These are phyloP conservation scores for Noctua pronuba DNA, from an alignment of 2,888 invertebrate species.

Conservation along the genomic window DNA sequence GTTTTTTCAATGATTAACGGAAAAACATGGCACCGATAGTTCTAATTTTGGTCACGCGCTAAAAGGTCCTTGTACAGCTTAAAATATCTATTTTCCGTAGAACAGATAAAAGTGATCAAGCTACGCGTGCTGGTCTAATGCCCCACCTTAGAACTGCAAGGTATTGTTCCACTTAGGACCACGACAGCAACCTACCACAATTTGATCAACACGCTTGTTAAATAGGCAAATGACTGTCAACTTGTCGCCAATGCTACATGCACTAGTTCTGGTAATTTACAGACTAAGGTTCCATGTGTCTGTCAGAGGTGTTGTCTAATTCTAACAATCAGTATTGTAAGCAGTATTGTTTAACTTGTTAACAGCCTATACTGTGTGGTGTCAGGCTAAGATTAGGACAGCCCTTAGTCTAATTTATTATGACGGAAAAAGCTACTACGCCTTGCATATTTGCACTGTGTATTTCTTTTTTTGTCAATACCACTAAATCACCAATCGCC, in stretches of 20 bases:
- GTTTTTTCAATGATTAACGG: not conserved
- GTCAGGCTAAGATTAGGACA: not conserved
- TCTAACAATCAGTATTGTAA: slow-evolving; percentile 30
- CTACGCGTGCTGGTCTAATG: not conserved
- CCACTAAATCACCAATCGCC: not conserved
- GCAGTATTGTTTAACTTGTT: slow-evolving; percentile 31
- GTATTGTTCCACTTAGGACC: not conserved
- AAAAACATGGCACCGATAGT: not conserved
- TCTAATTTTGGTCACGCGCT: not conserved
- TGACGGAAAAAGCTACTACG: no score
- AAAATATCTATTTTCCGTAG: not conserved
- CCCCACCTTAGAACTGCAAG: not conserved
- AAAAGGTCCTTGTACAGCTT: not conserved
- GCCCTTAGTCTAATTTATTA: not conserved
- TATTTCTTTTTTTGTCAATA: not conserved
- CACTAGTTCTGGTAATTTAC: slow-evolving; percentile 51
- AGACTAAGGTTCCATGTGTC: slow-evolving; percentile 38
- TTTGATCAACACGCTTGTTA: slow-evolving; percentile 28
- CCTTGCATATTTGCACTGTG: not conserved
- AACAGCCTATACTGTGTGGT: slow-evolving; percentile 9
- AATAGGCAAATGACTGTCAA: slow-evolving; percentile 42
- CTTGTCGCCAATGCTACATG: slow-evolving; percentile 49
- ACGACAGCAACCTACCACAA: slow-evolving; percentile 10
- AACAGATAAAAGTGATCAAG: not conserved
- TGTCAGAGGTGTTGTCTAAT: slow-evolving; percentile 63